Evolutionary conservation across 2,113 vertebrate genomes (phyloP).

Genomic region (Tricholaema leucomelas): DNA sequence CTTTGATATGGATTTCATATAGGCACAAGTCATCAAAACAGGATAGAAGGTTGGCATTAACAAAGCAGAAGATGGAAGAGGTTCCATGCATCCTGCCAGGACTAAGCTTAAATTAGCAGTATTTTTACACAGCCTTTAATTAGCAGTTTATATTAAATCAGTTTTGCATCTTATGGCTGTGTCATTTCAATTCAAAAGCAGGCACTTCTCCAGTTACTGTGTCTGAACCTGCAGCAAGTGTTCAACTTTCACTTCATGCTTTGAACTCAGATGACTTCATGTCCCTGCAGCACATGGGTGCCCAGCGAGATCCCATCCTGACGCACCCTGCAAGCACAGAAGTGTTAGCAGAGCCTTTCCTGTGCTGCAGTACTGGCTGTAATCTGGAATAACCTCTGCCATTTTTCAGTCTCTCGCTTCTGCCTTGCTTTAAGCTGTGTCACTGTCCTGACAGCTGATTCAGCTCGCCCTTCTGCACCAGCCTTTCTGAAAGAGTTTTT

Average conservation of each 20-base stretch:
- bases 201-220: accelerated
- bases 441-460: accelerated
- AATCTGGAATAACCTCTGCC: background rate
- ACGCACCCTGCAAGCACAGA: background rate
- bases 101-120: background rate
- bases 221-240: accelerated
- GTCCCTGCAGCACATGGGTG: accelerated
- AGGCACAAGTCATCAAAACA: background rate
- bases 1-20: background rate
- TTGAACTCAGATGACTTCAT: accelerated
- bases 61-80: background rate
- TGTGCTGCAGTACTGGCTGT: background rate
- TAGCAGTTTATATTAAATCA: background rate
- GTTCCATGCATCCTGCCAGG: background rate
- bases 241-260: background rate
- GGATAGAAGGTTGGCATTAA: background rate
- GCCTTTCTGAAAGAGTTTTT: background rate
- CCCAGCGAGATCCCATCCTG: accelerated
- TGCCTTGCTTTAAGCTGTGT: background rate
- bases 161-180: background rate
- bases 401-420: background rate
- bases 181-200: background rate
- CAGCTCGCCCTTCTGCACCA: background rate
- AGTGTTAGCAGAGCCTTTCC: background rate
- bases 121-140: background rate